Percentiles rank a stretch among this genome's conserved stretches.
Conservation (phyloP, 1,140 invertebrate species). For the Liolophura sinensis region DNA sequence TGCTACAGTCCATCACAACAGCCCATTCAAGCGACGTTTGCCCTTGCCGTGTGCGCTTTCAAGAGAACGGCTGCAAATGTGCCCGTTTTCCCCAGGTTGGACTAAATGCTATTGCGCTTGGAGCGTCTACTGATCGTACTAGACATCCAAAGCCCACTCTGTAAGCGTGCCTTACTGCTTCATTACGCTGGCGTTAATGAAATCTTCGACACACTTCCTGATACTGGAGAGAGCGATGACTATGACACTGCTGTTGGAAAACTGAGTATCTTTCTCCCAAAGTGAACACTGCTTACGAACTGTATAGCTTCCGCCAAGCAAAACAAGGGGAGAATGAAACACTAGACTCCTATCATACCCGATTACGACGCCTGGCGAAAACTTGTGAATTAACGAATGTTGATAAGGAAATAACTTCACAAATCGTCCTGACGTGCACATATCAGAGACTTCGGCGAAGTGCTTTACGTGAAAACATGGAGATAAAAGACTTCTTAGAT, state of each 20-base stretch:
- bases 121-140: too few species aligned
- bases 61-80: too few species aligned
- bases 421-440: slow-evolving; percentile 1
- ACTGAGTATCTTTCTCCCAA: slow-evolving; percentile 4
- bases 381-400: slow-evolving; percentile 4
- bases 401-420: too few species aligned
- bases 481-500: not conserved
- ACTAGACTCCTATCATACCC: slow-evolving; percentile 3
- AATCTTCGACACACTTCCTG: slow-evolving; percentile 2
- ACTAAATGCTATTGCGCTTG: too few species aligned
- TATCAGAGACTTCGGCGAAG: slow-evolving; percentile 1
- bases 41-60: too few species aligned
- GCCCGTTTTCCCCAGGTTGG: too few species aligned
- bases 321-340: slow-evolving; percentile 1
- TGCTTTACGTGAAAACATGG: not conserved
- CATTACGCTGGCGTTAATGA: too few species aligned
- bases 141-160: too few species aligned
- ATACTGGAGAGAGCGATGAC: not conserved
- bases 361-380: not conserved
- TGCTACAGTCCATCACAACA: too few species aligned
- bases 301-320: slow-evolving; percentile 2
- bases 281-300: not conserved
- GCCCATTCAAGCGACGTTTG: too few species aligned
- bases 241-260: slow-evolving; percentile 1
- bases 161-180: too few species aligned